phyloP scores from a whole-genome alignment of 2,113 vertebrate species.

The Genyomyrus donnyi region DNA sequence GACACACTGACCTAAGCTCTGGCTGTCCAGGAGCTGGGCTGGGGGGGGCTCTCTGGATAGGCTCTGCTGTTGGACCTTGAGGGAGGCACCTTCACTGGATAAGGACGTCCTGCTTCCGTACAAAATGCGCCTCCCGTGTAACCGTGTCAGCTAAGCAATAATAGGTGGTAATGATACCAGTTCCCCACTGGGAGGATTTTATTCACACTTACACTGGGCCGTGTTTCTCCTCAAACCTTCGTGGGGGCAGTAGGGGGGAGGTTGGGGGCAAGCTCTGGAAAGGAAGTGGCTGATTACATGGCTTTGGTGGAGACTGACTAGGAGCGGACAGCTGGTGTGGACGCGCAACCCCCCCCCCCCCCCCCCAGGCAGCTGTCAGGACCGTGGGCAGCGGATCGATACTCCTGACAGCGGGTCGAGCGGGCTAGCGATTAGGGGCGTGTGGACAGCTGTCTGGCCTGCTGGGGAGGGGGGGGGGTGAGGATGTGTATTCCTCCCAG shows the following conservation, averaged over 20 bases:
- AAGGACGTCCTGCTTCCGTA: neutral
- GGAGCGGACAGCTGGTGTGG: neutral
- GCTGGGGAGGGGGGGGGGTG: slow-evolving; percentile 10
- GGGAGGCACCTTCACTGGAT: neutral
- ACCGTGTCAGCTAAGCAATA: neutral
- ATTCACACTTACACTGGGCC: neutral
- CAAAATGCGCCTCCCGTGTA: neutral
- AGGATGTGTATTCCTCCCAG: slow-evolving; percentile 26
- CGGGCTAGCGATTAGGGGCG: neutral
- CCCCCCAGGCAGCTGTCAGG: slow-evolving; percentile 24
- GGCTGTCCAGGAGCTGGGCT: neutral
- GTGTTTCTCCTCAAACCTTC: neutral
- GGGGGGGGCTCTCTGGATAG: neutral
- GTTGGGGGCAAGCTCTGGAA: neutral
- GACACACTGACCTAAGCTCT: neutral
- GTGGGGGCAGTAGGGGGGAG: neutral
- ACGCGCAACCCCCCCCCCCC: neutral
- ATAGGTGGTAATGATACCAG: neutral
- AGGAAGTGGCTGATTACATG: neutral
- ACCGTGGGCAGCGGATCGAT: slow-evolving; percentile 26
- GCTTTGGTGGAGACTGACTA: slow-evolving; percentile 5
- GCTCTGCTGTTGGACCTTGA: neutral
- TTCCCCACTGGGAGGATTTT: neutral
- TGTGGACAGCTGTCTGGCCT: slow-evolving; percentile 29
- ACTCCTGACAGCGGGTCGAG: slow-evolving; percentile 25